Conservation (phyloP, 2,113 vertebrate genomes). For the Asarcornis scutulata region DNA sequence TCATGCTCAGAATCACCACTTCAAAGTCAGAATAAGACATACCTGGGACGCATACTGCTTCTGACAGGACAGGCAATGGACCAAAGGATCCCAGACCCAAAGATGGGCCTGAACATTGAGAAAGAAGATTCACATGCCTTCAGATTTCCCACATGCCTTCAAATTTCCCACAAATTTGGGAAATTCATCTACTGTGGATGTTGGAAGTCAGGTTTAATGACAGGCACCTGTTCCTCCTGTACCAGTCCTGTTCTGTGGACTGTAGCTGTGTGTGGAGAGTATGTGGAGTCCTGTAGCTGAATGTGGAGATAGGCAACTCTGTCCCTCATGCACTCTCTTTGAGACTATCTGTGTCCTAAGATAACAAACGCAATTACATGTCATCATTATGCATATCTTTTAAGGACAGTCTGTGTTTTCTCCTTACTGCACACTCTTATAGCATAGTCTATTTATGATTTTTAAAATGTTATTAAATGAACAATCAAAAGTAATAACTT, state of each 20-base stretch:
- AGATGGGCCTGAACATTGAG: background rate
- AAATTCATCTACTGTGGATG: background rate
- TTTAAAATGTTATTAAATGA: no score
- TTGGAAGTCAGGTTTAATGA: background rate
- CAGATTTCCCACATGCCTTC: background rate
- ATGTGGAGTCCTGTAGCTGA: background rate
- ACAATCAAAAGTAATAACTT: background rate
- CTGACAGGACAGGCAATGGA: background rate
- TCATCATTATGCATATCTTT: background rate
- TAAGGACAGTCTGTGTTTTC: background rate
- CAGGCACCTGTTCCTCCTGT: background rate
- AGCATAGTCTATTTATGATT: background rate
- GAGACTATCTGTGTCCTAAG: background rate
- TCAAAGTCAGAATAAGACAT: background rate
- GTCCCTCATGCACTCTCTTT: background rate
- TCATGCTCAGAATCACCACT: background rate
- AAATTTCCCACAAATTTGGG: background rate
- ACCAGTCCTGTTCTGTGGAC: background rate
- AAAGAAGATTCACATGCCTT: background rate
- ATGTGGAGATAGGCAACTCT: background rate
- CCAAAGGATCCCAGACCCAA: background rate
- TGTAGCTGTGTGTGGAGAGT: background rate
- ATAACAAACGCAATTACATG: background rate
- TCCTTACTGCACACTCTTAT: background rate
- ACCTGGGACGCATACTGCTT: accelerated